phyloP scores from a whole-genome alignment of 2,113 vertebrate species.

The Lontra canadensis region DNA sequence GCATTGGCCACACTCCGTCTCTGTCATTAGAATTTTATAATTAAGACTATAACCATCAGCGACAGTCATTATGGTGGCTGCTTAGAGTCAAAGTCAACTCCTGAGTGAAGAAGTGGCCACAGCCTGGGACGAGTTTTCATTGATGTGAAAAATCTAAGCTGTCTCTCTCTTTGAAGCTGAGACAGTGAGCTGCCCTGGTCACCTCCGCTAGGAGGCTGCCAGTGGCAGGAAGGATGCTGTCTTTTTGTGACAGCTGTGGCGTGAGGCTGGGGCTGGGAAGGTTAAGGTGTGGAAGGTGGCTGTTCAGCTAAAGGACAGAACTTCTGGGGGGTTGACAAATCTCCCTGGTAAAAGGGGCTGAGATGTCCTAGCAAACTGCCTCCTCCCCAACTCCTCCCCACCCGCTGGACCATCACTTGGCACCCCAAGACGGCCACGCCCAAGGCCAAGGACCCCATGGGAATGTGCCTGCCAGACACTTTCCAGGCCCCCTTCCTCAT shows the following conservation, averaged over 20 bases:
- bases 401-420: not conserved
- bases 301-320: not conserved
- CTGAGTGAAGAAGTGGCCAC: not conserved
- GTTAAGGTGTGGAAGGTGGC: not conserved
- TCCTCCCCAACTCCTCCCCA: not conserved
- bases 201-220: not conserved
- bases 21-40: conserved; percentile 57
- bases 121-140: not conserved
- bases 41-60: conserved; percentile 21
- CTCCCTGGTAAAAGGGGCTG: not conserved
- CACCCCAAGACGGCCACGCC: not conserved
- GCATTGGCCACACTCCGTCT: not conserved
- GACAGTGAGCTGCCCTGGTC: too few species aligned
- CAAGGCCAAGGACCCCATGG: not conserved
- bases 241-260: not conserved
- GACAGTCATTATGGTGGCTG: conserved; percentile 51
- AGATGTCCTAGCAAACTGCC: not conserved
- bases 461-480: not conserved
- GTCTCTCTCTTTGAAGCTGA: not conserved
- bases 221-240: not conserved
- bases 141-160: not conserved
- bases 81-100: not conserved
- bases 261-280: too few species aligned
- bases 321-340: not conserved
- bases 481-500: not conserved